These are phyloP conservation scores for Podargus strigoides DNA, from an alignment of 2,797 vertebrate species.

Conservation along the genomic window DNA sequence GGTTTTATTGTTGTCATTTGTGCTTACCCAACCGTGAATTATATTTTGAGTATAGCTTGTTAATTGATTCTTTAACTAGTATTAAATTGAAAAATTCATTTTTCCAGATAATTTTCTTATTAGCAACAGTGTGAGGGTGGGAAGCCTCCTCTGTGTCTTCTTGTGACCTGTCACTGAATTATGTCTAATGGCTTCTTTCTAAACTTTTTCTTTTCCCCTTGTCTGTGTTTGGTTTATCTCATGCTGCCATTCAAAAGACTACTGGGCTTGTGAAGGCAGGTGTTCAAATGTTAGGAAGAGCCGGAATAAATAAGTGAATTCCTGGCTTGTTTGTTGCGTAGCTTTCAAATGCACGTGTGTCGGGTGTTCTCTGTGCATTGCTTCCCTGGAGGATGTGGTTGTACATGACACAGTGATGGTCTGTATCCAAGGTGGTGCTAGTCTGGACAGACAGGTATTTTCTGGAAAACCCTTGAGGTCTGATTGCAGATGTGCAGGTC, in stretches of 20 bases:
- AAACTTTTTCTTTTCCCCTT: neutral
- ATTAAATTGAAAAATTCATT: neutral
- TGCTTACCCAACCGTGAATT: neutral
- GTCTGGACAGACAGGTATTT: neutral
- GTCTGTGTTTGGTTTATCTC: neutral
- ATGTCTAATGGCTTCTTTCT: neutral
- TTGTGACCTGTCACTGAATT: neutral
- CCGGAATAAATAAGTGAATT: neutral
- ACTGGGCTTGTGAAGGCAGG: neutral
- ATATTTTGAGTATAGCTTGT: neutral
- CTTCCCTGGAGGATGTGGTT: neutral
- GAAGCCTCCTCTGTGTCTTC: neutral
- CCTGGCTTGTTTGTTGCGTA: neutral
- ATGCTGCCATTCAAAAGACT: neutral
- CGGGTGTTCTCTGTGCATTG: neutral
- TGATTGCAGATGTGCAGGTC: neutral
- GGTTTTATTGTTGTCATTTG: neutral
- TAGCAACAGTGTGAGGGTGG: neutral
- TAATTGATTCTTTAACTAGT: neutral
- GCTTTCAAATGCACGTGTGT: neutral
- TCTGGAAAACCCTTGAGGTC: neutral
- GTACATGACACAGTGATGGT: neutral
- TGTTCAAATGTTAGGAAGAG: neutral
- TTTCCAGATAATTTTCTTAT: neutral
- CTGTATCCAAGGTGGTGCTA: neutral